Conservation (phyloP, 2,113 vertebrate species). For the Columba janthina region DNA sequence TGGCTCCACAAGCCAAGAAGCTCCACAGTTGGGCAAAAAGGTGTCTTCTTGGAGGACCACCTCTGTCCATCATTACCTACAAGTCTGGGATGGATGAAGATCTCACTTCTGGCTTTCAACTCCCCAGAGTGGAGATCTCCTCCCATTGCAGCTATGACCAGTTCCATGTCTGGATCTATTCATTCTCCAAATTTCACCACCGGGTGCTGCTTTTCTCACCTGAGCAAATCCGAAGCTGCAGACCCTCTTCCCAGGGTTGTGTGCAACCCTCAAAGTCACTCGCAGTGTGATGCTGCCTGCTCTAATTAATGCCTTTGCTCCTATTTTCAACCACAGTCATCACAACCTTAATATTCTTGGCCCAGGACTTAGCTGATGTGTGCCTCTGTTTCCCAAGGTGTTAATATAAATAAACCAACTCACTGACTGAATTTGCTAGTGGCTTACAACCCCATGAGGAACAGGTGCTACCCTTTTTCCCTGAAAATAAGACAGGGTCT, state of each 20-base stretch:
- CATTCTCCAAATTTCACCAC: not conserved
- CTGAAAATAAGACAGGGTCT: too few species aligned
- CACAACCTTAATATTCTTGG: too few species aligned
- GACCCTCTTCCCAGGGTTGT: not conserved
- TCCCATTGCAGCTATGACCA: not conserved
- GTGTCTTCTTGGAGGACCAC: not conserved
- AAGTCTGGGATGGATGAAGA: not conserved
- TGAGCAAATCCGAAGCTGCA: not conserved
- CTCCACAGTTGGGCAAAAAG: not conserved
- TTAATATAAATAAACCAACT: not conserved
- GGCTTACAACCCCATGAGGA: not conserved
- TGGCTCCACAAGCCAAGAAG: not conserved
- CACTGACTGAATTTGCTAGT: not conserved
- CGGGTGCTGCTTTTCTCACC: accelerated
- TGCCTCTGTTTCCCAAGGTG: not conserved
- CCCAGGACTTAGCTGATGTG: accelerated
- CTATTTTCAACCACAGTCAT: not conserved
- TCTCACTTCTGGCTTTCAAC: not conserved
- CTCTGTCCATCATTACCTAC: not conserved
- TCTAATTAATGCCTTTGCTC: not conserved
- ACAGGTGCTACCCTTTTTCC: not conserved
- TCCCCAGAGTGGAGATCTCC: not conserved
- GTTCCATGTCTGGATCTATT: not conserved
- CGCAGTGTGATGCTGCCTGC: not conserved
- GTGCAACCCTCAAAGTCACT: not conserved